Evolutionary conservation across 2,797 vertebrate genomes (phyloP).

Genomic region (Coregonus ussuriensis): DNA sequence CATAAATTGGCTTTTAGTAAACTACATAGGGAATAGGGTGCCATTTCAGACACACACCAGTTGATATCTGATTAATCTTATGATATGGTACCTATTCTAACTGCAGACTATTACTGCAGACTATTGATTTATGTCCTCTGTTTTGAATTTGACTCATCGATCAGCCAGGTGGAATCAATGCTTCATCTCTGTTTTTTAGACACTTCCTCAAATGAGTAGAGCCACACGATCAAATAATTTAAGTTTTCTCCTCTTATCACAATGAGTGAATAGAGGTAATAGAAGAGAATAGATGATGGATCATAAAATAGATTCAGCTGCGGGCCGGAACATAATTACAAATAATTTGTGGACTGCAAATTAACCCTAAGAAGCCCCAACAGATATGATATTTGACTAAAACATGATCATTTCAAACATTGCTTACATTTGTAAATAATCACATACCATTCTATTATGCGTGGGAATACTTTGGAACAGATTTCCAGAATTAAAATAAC

Average conservation of each 20-base stretch:
- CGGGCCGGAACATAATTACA: too few relatives aligned
- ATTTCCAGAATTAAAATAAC: too few relatives aligned
- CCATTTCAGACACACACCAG: not conserved
- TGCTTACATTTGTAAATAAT: too few relatives aligned
- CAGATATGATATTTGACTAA: too few relatives aligned
- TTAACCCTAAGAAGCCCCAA: too few relatives aligned
- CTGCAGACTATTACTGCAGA: slow-evolving; percentile 63
- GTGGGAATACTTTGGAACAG: too few relatives aligned
- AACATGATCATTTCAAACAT: too few relatives aligned
- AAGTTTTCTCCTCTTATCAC: slow-evolving; percentile 43
- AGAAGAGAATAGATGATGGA: slow-evolving; percentile 38
- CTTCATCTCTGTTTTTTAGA: slow-evolving; percentile 70
- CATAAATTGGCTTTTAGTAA: too few relatives aligned
- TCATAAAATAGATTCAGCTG: not conserved
- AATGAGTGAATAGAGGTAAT: slow-evolving; percentile 28
- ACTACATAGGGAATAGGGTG: not conserved
- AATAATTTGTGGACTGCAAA: too few relatives aligned
- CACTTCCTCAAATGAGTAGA: slow-evolving; percentile 63
- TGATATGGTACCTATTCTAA: slow-evolving; percentile 65
- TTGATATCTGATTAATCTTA: slow-evolving; percentile 65
- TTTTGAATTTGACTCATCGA: slow-evolving; percentile 54
- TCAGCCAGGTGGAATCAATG: slow-evolving; percentile 69
- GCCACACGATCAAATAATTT: slow-evolving; percentile 63
- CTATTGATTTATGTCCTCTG: slow-evolving; percentile 64
- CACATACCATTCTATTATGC: too few relatives aligned